Percentiles rank a stretch among this genome's conserved stretches.
Conservation (phyloP, 2,113 vertebrate genomes). For the Bungarus multicinctus region DNA sequence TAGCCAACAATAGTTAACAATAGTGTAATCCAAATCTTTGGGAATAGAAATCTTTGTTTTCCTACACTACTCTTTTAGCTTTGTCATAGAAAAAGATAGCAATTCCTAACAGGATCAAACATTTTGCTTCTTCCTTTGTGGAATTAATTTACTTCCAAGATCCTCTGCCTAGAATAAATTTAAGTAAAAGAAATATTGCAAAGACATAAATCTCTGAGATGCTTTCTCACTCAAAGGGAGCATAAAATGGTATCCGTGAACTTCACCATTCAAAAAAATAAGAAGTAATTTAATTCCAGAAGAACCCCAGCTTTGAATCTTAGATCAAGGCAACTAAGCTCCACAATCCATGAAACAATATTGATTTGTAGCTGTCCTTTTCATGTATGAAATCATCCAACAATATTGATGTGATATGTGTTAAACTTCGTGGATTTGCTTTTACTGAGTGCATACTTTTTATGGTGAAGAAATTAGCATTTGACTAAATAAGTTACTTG, state of each 20-base stretch:
- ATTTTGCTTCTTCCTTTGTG: not conserved
- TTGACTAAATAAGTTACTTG: conserved; percentile 33
- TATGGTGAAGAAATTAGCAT: conserved; percentile 17
- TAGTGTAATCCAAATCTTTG: not conserved
- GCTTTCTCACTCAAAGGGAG: not conserved
- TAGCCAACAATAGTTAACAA: not conserved
- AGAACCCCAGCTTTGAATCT: not conserved
- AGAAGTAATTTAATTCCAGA: not conserved
- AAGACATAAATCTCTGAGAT: not conserved
- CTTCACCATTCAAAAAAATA: not conserved
- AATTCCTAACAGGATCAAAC: not conserved
- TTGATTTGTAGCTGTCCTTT: not conserved
- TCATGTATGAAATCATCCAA: not conserved
- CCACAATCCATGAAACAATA: not conserved
- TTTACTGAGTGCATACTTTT: conserved; percentile 6
- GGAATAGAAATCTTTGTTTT: not conserved
- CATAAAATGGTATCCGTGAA: not conserved
- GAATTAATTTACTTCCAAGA: not conserved
- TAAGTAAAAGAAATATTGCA: not conserved
- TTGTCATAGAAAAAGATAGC: not conserved
- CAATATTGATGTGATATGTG: not conserved
- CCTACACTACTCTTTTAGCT: not conserved
- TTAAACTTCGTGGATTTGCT: not conserved
- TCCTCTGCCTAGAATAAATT: not conserved
- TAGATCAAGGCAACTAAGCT: not conserved